These are phyloP conservation scores for Lycodopsis pacificus DNA, from an alignment of 2,797 vertebrate genomes.

Conservation along the genomic window DNA sequence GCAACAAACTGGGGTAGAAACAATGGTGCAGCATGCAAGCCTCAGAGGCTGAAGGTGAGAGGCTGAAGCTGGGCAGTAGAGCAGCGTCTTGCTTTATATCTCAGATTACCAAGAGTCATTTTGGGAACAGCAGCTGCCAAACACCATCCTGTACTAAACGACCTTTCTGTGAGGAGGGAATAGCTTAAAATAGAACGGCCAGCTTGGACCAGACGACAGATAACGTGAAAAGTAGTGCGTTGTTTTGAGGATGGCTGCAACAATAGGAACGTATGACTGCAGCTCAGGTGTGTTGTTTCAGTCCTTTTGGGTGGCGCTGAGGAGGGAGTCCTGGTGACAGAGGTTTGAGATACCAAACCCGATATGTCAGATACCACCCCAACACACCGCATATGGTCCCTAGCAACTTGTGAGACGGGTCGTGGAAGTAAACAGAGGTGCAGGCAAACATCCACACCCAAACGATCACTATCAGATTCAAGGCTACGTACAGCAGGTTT, in stretches of 20 bases:
- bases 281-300: slow-evolving; percentile 72
- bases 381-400: slow-evolving; percentile 88
- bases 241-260: slow-evolving; percentile 20
- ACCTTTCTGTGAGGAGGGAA: slow-evolving; percentile 59
- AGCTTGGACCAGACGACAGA: slow-evolving; percentile 54
- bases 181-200: slow-evolving; percentile 47
- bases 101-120: slow-evolving; percentile 73
- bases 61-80: slow-evolving; percentile 29
- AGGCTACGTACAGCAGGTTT: slow-evolving; percentile 84
- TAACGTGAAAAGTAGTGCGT: slow-evolving; percentile 31
- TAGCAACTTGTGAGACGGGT: slow-evolving; percentile 87
- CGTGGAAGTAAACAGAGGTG: slow-evolving; percentile 95
- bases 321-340: slow-evolving; percentile 92
- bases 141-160: slow-evolving; percentile 35
- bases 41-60: slow-evolving; percentile 21
- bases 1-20: slow-evolving; percentile 34
- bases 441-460: slow-evolving; percentile 96
- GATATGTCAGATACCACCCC: slow-evolving; percentile 91
- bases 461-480: slow-evolving; percentile 85
- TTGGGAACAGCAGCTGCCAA: slow-evolving; percentile 75
- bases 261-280: not conserved
- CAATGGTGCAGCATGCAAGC: not conserved
- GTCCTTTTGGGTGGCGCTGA: slow-evolving; percentile 50
- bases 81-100: slow-evolving; percentile 49
- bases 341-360: slow-evolving; percentile 89